A percentile compares a stretch with the other conserved stretches of the same genome.
These are phyloP conservation scores for Eupithecia subfuscata DNA, from an alignment of 2,888 invertebrate species.

Conservation along the genomic window DNA sequence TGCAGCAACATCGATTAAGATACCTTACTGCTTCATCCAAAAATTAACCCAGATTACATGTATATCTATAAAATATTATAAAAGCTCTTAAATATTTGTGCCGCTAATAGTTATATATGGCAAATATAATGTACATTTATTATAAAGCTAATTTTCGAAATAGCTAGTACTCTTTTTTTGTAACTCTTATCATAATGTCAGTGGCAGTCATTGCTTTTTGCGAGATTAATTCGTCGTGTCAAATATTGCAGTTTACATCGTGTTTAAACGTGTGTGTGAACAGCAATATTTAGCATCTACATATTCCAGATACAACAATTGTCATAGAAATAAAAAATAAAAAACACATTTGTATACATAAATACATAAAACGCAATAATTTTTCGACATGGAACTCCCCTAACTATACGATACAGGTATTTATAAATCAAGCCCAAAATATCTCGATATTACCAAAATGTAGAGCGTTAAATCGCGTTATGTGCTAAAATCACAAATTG, in stretches of 20 bases:
- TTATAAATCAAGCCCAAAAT: not conserved
- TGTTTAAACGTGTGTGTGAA: too few relatives aligned
- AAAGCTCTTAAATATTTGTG: constrained; percentile 27
- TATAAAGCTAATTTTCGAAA: not conserved
- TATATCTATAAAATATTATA: constrained; percentile 12
- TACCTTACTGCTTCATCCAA: too few relatives aligned
- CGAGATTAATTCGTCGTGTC: not conserved
- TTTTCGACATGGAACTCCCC: not conserved
- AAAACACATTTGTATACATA: not conserved
- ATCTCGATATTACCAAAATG: not conserved
- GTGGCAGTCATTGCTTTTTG: not conserved
- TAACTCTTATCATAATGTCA: not conserved
- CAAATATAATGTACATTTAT: not conserved
- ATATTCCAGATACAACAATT: not conserved
- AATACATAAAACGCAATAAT: not conserved
- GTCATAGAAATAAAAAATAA: not conserved
- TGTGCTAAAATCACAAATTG: not conserved
- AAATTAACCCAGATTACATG: not conserved
- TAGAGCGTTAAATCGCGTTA: not conserved
- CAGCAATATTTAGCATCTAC: not conserved
- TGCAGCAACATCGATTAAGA: too few relatives aligned
- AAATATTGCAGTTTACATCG: not conserved
- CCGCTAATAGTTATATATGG: not conserved
- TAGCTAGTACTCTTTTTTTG: not conserved
- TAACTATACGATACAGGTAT: not conserved